Evolutionary conservation across 2,888 invertebrate genomes (phyloP).

Genomic region (Amiota mariae): DNA sequence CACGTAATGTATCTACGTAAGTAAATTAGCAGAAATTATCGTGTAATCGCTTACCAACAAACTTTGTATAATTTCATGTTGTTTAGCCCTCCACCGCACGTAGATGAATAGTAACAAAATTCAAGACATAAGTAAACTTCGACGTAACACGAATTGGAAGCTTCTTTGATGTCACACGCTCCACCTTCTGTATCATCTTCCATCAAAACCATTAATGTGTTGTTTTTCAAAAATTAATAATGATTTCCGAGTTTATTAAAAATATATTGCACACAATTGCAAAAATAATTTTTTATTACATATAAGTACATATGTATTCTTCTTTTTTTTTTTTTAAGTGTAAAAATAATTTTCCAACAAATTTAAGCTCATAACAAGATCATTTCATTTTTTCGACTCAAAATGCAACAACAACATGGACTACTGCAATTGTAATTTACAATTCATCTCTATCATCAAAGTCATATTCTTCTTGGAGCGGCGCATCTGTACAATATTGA

Average conservation of each 20-base stretch:
- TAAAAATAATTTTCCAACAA: constrained; percentile 15
- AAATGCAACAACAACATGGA: neutral
- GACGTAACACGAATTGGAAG: too few species aligned
- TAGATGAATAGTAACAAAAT: neutral
- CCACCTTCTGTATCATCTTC: too few species aligned
- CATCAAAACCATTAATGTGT: too few species aligned
- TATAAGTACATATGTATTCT: too few species aligned
- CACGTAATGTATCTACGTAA: constrained; percentile 43
- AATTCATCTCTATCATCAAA: constrained; percentile 70
- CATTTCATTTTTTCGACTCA: neutral
- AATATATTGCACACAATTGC: constrained; percentile 21
- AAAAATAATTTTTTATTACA: neutral
- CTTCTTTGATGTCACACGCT: too few species aligned
- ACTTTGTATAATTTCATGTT: constrained; percentile 14
- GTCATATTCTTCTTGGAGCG: constrained; percentile 70
- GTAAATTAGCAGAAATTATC: constrained; percentile 30
- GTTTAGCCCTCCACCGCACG: neutral
- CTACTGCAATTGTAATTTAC: constrained; percentile 55
- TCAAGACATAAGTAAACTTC: constrained; percentile 7
- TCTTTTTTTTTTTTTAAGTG: neutral
- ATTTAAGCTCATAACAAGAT: constrained; percentile 11
- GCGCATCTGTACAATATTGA: constrained; percentile 74
- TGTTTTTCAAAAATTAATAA: constrained; percentile 1
- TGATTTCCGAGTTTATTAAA: neutral
- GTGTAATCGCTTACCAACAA: neutral